phyloP scores from a whole-genome alignment of 2,888 invertebrate genomes.

The Diarsia brunnea region DNA sequence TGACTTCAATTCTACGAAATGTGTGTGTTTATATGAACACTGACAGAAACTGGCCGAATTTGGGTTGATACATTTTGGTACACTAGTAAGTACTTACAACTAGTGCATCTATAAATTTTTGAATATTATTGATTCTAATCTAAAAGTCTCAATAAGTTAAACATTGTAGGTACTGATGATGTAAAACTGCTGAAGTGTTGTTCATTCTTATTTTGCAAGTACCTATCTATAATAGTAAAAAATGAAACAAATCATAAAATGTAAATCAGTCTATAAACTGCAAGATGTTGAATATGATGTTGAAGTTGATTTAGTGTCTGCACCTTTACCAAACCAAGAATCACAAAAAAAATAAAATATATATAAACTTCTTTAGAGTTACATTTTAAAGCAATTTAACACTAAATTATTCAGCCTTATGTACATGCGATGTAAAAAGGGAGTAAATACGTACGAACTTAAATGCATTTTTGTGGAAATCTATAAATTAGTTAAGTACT shows the following conservation, averaged over 20 bases:
- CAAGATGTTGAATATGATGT: constrained; percentile 32
- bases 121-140: neutral
- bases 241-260: constrained; percentile 2
- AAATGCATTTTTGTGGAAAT: constrained; percentile 75
- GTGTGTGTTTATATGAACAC: neutral
- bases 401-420: constrained; percentile 83
- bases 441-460: constrained; percentile 73
- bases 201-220: neutral
- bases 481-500: constrained; percentile 82
- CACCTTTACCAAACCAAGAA: constrained; percentile 49
- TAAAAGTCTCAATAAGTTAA: neutral
- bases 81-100: neutral
- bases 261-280: constrained; percentile 33
- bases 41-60: neutral
- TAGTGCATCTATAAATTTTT: neutral
- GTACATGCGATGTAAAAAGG: constrained; percentile 80
- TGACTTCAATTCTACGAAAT: neutral
- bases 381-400: constrained; percentile 74
- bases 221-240: neutral
- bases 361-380: constrained; percentile 46
- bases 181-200: neutral
- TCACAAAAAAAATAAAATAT: constrained; percentile 49
- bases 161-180: neutral
- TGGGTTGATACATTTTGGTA: neutral
- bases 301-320: constrained; percentile 17